Evolutionary conservation across 2,888 invertebrate species (phyloP).

Genomic region (Acronicta leporina): DNA sequence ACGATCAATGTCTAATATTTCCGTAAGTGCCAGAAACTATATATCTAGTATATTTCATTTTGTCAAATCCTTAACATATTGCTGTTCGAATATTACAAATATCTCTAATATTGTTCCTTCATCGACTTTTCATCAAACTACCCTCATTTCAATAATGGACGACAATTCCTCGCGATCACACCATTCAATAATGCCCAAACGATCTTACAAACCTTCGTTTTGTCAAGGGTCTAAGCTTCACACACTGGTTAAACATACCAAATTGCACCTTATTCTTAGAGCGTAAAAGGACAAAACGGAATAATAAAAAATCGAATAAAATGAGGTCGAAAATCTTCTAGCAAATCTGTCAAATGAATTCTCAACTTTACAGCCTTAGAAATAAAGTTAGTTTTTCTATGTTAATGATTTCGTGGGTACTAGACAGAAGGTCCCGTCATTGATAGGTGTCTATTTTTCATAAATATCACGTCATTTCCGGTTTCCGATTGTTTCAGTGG

Average conservation of each 20-base stretch:
- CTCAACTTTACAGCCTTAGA: background rate
- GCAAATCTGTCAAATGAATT: background rate
- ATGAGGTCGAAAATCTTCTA: slow-evolving; percentile 13
- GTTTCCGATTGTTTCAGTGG: slow-evolving; percentile 64
- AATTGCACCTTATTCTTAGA: background rate
- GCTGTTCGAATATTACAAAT: slow-evolving; percentile 27
- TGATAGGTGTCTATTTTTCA: slow-evolving; percentile 78
- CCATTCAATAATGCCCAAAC: slow-evolving; percentile 64
- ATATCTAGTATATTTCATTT: background rate
- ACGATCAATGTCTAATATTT: too few species aligned
- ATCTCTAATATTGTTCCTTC: slow-evolving; percentile 28
- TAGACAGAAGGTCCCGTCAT: slow-evolving; percentile 43
- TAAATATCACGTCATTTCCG: slow-evolving; percentile 67
- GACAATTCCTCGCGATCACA: slow-evolving; percentile 50
- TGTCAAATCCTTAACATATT: slow-evolving; percentile 6
- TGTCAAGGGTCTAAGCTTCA: slow-evolving; percentile 50
- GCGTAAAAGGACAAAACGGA: slow-evolving; percentile 9
- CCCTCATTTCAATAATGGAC: slow-evolving; percentile 62
- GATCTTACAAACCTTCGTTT: slow-evolving; percentile 67
- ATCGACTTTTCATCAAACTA: slow-evolving; percentile 34
- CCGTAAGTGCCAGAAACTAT: too few species aligned
- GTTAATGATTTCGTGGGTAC: slow-evolving; percentile 6
- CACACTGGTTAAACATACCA: background rate
- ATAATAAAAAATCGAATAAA: background rate
- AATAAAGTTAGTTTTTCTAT: slow-evolving; percentile 13